Base-by-base conservation (phyloP, 2,888 invertebrate species). In the Epinotia bilunana region DNA sequence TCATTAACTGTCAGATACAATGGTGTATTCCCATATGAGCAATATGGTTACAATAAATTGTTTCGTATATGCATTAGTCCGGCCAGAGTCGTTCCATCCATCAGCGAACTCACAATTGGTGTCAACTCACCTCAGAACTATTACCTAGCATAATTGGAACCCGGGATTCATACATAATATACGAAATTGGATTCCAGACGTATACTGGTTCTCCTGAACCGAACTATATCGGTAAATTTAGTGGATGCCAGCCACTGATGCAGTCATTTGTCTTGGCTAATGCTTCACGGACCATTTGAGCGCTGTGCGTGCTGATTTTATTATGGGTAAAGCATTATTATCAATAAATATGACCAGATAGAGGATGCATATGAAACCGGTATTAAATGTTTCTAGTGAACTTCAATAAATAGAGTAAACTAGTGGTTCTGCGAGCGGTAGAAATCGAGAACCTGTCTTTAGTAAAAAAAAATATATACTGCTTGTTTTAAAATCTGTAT, bases 211-310 rank as follows among this genome's bases (percentile, higher is more conserved):
- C 53, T 13, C n/a, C n/a, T 13, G 53, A 53, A 7, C n/a, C n/a
- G 2, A 53, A 53, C 43, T 6, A 13, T 6, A 13, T 12, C 20
- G 12, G n/a, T 33, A 61, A 62, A 60, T 28, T n/a, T 28, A 28
- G 28, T 60, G 20, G 43, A 43, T 43, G 43, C 16, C n/a, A 13
- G 20, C 18, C 11, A 3, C 20, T n/a, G 55, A 18, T 33, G 67
- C 67, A 65, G 28, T 53, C 67, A 67, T 67, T 67, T 33, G 55
- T 67, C 67, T 67, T 39, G 11, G 67, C 53, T 55, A 55, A 67
- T 53, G 55, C n/a, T 55, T 53, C 53, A 53, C 33, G 53, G 46
- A 23, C 49, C 53, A 65, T 65, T 65, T 53, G 49, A 9, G 65
- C 65, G 12, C 18, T 18, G 13, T 18, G 13, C 18, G 13, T 33